Evolutionary conservation across 2,797 vertebrate genomes (phyloP), one percentile per base, ranked within the genome.

Genomic region (Lemur catta): DNA sequence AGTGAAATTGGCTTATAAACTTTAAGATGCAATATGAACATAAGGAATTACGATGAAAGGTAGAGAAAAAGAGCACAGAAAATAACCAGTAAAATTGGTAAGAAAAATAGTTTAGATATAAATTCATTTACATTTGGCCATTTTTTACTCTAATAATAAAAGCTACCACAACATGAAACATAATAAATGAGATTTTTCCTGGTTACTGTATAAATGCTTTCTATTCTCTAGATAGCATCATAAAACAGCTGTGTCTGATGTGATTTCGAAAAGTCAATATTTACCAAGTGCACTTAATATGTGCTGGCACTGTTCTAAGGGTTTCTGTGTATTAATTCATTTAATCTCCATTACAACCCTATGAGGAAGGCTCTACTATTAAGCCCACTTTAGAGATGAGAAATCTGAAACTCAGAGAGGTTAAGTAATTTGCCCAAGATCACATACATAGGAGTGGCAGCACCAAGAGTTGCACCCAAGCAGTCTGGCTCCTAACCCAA

Each of bases 61-160:
- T 84, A 2, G 17, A 82, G 48, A 65, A 5, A 74, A 84, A 28
- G 7, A 86, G 18, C 18, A 78, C 38, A 80, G 52, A 92, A 89
- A 92, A 48, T 24, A 50, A 18, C 48, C n/a, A 76, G 46, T 72
- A 86, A 95, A 89, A 61, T 33, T 33, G 86, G 38, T 81, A 33
- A 75, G 74, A 80, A 89, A 95, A 92, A 80, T 82, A 48, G 33
- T 84, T 57, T 57, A 91, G 43, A 33, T 67, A 35, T 3, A 89
- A 94, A 61, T 48, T 93, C 63, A 94, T 95, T 91, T 96, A 96
- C 50, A 96, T 91, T 79, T 93, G 26, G 52, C 43, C 41, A 78
- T 91, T 95, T 91, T 94, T 93, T 57, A 89, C 26, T 38, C 52
- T 48, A 28, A 33, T 82, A 96, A 89, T 80, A 96, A 96, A 94